Conservation (phyloP, 2,113 vertebrate genomes). For the Gobiocypris rarus region DNA sequence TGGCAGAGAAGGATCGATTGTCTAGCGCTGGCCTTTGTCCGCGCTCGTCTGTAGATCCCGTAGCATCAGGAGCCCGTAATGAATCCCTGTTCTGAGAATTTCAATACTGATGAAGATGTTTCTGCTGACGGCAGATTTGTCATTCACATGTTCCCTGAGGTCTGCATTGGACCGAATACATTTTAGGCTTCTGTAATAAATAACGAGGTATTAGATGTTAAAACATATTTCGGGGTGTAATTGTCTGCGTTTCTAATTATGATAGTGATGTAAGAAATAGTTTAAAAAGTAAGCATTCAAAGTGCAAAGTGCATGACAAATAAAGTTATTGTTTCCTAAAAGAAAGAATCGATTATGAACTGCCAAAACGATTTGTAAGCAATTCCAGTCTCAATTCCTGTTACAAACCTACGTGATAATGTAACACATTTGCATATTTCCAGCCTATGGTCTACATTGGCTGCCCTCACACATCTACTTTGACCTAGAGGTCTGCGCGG, state of each 20-base stretch:
- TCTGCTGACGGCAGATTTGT: slow-evolving; percentile 37
- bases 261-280: not conserved
- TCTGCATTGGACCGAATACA: not conserved
- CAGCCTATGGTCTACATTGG: too few relatives aligned
- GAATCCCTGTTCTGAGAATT: slow-evolving; percentile 50
- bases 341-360: too few relatives aligned
- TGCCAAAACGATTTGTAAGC: too few relatives aligned
- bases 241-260: not conserved
- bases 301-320: too few relatives aligned
- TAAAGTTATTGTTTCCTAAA: too few relatives aligned
- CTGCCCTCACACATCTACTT: too few relatives aligned
- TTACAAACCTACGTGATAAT: too few relatives aligned
- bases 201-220: not conserved
- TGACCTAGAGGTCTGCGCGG: too few relatives aligned
- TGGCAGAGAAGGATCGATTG: slow-evolving; percentile 64
- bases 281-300: too few relatives aligned
- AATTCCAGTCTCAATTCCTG: too few relatives aligned
- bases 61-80: slow-evolving; percentile 48
- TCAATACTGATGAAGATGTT: slow-evolving; percentile 55
- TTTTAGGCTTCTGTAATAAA: not conserved
- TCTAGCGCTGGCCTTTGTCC: slow-evolving; percentile 48
- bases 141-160: slow-evolving; percentile 22
- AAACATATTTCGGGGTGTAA: not conserved
- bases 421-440: too few relatives aligned
- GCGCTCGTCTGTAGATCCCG: slow-evolving; percentile 38